These are phyloP conservation scores for Arbacia lixula DNA, from an alignment of 53 echinoderm and acorn worm genomes.

Conservation along the genomic window DNA sequence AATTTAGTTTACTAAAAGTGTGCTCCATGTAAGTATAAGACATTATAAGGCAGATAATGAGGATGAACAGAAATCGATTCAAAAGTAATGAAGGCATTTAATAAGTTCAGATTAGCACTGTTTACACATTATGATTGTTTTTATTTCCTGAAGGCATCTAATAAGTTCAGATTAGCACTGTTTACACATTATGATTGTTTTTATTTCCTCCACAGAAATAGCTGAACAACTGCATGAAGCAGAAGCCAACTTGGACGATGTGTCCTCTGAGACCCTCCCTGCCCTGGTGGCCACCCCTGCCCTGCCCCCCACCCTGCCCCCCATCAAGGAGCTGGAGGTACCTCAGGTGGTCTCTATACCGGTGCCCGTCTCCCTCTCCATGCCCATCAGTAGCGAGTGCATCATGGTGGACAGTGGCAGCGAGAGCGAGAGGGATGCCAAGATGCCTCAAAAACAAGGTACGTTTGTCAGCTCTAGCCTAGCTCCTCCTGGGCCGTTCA, in stretches of 20 bases:
- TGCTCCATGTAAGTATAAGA: no score
- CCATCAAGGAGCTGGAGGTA: not conserved
- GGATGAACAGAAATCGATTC: no score
- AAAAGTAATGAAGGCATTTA: no score
- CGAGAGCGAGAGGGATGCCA: slow-evolving; percentile 70
- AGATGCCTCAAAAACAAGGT: slow-evolving; percentile 56
- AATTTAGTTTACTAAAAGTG: no score
- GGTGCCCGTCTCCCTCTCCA: not conserved
- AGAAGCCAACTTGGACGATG: slow-evolving; percentile 21
- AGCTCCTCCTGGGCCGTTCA: no score
- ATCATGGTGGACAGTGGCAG: slow-evolving; percentile 86
- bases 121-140: no score
- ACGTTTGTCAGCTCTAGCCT: no score
- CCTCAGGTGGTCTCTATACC: not conserved
- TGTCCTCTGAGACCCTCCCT: not conserved
- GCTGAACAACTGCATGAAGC: slow-evolving; percentile 30
- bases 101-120: no score
- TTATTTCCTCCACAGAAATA: not conserved
- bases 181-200: no score
- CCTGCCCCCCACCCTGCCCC: slow-evolving; percentile 6
- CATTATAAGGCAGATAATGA: no score
- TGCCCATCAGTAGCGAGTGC: slow-evolving; percentile 60
- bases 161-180: no score
- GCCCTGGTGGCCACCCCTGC: slow-evolving; percentile 35
- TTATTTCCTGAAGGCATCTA: no score